Conservation (phyloP, 1,140 invertebrate genomes). For the Plectrocnemia conspersa region DNA sequence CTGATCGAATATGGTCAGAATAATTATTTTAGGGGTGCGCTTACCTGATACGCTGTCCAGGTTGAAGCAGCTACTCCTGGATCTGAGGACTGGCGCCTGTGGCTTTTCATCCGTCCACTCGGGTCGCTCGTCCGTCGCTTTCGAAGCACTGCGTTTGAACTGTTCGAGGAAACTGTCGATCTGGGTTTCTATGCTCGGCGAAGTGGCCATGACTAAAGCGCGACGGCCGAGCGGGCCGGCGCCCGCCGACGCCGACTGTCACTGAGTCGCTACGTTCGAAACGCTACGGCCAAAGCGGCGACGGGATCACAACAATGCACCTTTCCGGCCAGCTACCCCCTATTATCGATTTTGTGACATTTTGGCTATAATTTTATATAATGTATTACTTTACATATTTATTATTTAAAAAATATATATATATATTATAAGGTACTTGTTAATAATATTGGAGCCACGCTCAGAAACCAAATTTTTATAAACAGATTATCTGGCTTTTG, state of each 20-base stretch:
- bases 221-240: background rate
- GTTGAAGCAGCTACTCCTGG: constrained; percentile 49
- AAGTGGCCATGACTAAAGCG: constrained; percentile 53
- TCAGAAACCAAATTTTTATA: too few species aligned
- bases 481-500: too few species aligned
- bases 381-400: too few species aligned
- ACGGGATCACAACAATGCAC: too few species aligned
- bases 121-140: constrained; percentile 62
- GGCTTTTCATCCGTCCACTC: constrained; percentile 39
- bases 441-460: too few species aligned
- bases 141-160: constrained; percentile 69
- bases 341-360: too few species aligned
- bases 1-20: background rate
- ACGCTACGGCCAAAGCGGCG: too few species aligned
- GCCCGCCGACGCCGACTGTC: constrained; percentile 2
- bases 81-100: constrained; percentile 43
- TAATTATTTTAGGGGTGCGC: constrained; percentile 27
- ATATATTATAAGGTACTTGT: too few species aligned
- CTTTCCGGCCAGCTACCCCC: too few species aligned
- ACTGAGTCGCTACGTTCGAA: background rate
- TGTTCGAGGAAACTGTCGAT: constrained; percentile 78
- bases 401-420: too few species aligned
- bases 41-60: constrained; percentile 48
- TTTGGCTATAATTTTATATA: too few species aligned
- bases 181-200: constrained; percentile 70